Evolutionary conservation across 2,888 invertebrate genomes (phyloP).

Genomic region (Pandemis heparana): DNA sequence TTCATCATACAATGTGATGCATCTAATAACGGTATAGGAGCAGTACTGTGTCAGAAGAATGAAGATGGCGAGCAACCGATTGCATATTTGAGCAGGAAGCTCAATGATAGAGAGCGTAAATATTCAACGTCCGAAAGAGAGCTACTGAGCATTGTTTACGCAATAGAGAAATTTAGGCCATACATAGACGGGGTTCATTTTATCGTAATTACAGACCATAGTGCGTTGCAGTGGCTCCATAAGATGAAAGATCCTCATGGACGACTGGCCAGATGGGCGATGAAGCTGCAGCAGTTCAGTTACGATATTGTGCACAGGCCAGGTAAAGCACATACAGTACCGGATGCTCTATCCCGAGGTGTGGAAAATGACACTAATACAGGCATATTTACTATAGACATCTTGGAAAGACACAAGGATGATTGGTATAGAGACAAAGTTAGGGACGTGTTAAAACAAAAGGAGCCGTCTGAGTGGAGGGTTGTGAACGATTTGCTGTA

Average conservation of each 20-base stretch:
- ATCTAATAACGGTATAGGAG: conserved; percentile 30
- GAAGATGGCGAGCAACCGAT: not conserved
- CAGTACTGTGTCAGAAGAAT: conserved; percentile 1
- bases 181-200: conserved; percentile 41
- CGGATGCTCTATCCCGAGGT: not conserved
- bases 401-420: conserved; percentile 9
- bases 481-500: not conserved
- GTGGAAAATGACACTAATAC: not conserved
- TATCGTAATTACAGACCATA: conserved; percentile 39
- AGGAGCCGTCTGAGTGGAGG: not conserved
- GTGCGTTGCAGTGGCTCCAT: conserved; percentile 41
- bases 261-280: conserved; percentile 42
- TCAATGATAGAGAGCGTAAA: not conserved
- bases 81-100: conserved; percentile 8
- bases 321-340: not conserved
- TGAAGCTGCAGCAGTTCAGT: conserved; percentile 41
- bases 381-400: not conserved
- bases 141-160: conserved; percentile 1
- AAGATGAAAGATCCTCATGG: conserved; percentile 44
- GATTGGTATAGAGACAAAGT: conserved; percentile 4
- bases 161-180: conserved; percentile 36
- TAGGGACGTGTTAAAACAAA: not conserved
- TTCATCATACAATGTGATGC: conserved; percentile 8
- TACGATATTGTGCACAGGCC: not conserved
- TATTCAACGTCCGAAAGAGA: conserved; percentile 15